Percentiles rank a stretch among this genome's conserved stretches.
These are phyloP conservation scores for Linnaemya tessellans DNA, from an alignment of 2,888 invertebrate species.

Conservation along the genomic window DNA sequence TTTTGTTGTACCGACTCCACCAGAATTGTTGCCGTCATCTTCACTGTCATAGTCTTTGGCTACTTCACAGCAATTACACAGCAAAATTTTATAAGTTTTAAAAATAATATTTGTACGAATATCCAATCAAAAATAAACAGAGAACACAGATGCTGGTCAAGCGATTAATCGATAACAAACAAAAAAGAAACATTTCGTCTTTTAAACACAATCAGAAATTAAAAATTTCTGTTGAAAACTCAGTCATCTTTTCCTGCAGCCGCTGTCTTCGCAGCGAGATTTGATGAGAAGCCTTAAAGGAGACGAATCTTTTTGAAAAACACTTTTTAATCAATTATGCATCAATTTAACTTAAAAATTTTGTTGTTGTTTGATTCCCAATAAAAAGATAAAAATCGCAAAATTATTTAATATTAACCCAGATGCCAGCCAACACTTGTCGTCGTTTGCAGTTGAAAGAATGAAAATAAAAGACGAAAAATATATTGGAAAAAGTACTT, in stretches of 20 bases:
- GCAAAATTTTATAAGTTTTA: constrained; percentile 55
- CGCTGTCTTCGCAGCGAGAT: constrained; percentile 32
- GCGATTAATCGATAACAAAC: constrained; percentile 71
- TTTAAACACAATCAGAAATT: constrained; percentile 36
- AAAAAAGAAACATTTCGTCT: constrained; percentile 58
- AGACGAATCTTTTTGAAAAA: constrained; percentile 18
- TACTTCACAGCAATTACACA: constrained; percentile 68
- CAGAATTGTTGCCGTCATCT: constrained; percentile 54
- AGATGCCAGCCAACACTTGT: constrained; percentile 9
- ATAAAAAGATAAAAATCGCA: constrained; percentile 72
- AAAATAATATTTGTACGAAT: constrained; percentile 35
- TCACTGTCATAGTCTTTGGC: constrained; percentile 52
- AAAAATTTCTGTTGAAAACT: constrained; percentile 62
- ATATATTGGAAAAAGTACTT: constrained; percentile 60
- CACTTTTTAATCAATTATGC: constrained; percentile 71
- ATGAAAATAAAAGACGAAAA: constrained; percentile 36
- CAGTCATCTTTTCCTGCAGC: constrained; percentile 31
- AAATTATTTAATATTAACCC: constrained; percentile 34
- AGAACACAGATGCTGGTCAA: constrained; percentile 66
- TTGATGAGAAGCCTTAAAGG: constrained; percentile 11
- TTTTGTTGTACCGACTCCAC: constrained; percentile 28
- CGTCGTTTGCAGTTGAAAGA: not conserved
- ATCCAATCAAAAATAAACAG: not conserved
- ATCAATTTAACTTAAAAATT: constrained; percentile 65
- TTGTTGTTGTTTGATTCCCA: constrained; percentile 47